Base-by-base conservation (phyloP, 2,113 vertebrate species). In the Nothoprocta pentlandii region DNA sequence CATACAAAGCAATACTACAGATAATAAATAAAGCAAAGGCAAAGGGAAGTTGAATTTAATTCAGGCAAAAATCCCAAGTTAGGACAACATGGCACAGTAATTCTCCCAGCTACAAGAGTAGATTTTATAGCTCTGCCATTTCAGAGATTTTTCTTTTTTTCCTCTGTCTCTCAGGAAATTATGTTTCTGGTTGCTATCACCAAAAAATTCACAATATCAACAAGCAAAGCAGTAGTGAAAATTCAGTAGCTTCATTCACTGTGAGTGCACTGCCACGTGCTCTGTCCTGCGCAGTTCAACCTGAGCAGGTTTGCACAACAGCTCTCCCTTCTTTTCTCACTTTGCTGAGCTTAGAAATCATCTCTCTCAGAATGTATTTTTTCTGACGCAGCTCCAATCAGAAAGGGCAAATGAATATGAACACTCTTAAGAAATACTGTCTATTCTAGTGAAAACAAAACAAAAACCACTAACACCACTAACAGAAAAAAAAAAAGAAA, bases 1-100 rank as follows among this genome's bases (percentile, higher is more conserved):
- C 69, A 12, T 53, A 75, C 70, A 78, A 82, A 81, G 77, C 68
- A 76, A 10, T 89, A 78, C 62, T 85, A 83, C 41, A 64, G 92
- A 93, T 86, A 76, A 91, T 73, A 96, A 95, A 93, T 70, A 84
- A 92, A 94, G 56, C 59, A 85, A 92, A 90, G 47, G 73, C 85
- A n/a, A 76, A 79, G 59, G 49, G 7, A 93, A 90, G 86, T 41
- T 54, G 77, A 13, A 15, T 91, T 92, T 78, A 34, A 73, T 94
- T 93, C 77, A 17, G 10, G 89, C 41, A 86, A 73, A 51, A 85
- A 79, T 90, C 80, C 56, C 83, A 49, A 49, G 2, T 96, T 47
- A 64, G 70, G 80, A 70, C 68, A 91, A 67, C 66, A 84, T 81
- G 80, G 56, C 51, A 74, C 58, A 9, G 14, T 59, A 63, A 75